Evolutionary conservation across 2,113 vertebrate species (phyloP), one percentile per base, ranked within the genome.

Genomic region (Furnarius figulus): DNA sequence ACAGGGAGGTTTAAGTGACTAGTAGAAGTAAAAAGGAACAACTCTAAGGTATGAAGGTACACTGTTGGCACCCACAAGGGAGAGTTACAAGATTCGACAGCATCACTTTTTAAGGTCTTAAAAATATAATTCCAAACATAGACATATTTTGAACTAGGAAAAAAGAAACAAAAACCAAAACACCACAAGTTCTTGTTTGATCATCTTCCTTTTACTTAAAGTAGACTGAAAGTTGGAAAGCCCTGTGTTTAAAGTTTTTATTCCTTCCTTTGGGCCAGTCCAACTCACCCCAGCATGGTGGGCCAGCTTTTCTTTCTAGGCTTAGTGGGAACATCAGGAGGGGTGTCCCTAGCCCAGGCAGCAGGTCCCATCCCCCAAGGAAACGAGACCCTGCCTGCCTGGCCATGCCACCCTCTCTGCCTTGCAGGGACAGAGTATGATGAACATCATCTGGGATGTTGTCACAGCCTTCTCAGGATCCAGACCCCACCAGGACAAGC

Each of bases 351-450:
- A 17, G 31, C 4, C 14, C 2, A 5, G 12, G 58, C 52, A 27
- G 63, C 11, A 73, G 28, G 10, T 35, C 3, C 3, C 28, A 75
- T 5, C 10, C 6, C 35, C 28, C 25, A 16, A 30, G 40, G 40
- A 35, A 16, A 9, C 1, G 4, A 61, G 67, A 14, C 0, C 3
- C 8, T 14, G 3, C 30, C 33, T 77, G 55, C 59, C 15, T 0
- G 1, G 31, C 59, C 24, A n/a, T 2, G 9, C 17, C 1, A 3
- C 10, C 24, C 19, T 22, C 37, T 31, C 27, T 24, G 16, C 12
- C 27, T 81, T 28, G 40, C 33, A 59, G 31, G 9, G 17, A 3
- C 4, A 7, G 6, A 2, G 7, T 65, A 11, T 37, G n/a, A 17
- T 25, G 3, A 77, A 37, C 15, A 23, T 21, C 12, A 18, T 25